Evolutionary conservation across 2,113 vertebrate species (phyloP), one percentile per base, ranked within the genome.

Genomic region (Azemiops feae): DNA sequence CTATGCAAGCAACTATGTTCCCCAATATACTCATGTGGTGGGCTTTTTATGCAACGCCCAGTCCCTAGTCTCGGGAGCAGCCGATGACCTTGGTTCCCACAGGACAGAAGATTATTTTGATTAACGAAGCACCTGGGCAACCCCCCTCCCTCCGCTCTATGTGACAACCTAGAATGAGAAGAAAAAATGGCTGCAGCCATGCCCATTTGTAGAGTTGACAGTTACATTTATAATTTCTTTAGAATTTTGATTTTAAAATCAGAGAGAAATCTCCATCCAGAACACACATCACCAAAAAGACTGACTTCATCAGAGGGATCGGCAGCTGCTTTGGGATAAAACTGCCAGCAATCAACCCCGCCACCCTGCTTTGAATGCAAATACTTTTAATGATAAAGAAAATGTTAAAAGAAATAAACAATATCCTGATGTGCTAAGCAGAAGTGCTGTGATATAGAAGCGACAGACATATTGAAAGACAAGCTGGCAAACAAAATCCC

Each of bases 401-500:
- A 69, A 90, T 89, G 74, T 47, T 90, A 92, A 93, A 93, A 90
- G 54, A 91, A 93, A 92, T 93, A 50, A 92, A 47, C 60, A 87
- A 94, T 87, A 96, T 96, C 95, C 60, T 93, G 95, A 96, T 95
- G 95, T 0, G 94, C 95, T 87, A 23, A 93, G 93, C 96, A 96
- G 95, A 81, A 34, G 22, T 81, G 74, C 34, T 43, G 74, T 39
- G 34, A 96, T 96, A 92, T 90, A 92, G 96, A 96, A 94, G 94
- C 94, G 92, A 92, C 87, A 94, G 94, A 92, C 95, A 94, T 94
- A 89, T 58, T 95, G 94, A 95, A 91, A 96, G 94, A 95, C 94
- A 94, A 93, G 95, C 93, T 90, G 9, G 88, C 50, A 93, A 95
- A 96, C 97, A 97, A 96, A 96, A 95, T 90, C 95, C 95, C 91